phyloP scores from a whole-genome alignment of 2,888 invertebrate species.

The Tetrapedia diversipes region DNA sequence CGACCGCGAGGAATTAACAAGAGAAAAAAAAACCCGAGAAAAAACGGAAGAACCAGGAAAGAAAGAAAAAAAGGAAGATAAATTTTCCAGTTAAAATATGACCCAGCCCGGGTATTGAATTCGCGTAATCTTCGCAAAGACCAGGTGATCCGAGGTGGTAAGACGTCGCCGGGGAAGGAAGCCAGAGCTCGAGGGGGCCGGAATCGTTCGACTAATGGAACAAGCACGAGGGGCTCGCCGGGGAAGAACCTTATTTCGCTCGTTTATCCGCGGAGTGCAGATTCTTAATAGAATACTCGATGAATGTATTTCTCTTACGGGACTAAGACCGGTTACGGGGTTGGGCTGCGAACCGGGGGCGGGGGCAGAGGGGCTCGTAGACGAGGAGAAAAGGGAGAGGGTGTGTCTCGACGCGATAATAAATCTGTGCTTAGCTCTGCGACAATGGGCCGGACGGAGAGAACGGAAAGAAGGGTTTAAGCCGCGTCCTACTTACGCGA shows the following conservation, averaged over 20 bases:
- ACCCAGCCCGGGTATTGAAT: conserved; percentile 27
- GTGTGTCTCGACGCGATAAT: conserved; percentile 75
- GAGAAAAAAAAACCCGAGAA: no score
- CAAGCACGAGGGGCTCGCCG: conserved; percentile 53
- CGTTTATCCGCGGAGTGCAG: conserved; percentile 77
- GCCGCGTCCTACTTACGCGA: conserved; percentile 75
- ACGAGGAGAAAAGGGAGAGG: conserved; percentile 41
- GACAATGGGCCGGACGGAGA: conserved; percentile 75
- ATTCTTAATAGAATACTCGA: conserved; percentile 80
- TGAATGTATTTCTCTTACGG: conserved; percentile 79
- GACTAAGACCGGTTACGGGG: conserved; percentile 71
- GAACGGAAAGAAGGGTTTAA: conserved; percentile 79
- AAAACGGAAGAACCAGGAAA: no score
- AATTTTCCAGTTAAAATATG: background rate
- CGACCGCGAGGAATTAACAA: no score
- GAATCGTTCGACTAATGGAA: conserved; percentile 72
- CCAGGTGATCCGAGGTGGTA: conserved; percentile 54
- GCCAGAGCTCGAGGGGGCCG: conserved; percentile 44
- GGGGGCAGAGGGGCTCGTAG: conserved; percentile 21
- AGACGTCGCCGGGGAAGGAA: conserved; percentile 41
- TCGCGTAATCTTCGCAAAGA: conserved; percentile 53
- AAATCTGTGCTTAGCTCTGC: conserved; percentile 79
- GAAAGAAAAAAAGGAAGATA: background rate
- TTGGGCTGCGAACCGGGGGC: conserved; percentile 26
- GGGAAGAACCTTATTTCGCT: conserved; percentile 70